Percentiles rank a stretch among this genome's conserved stretches.
These are phyloP conservation scores for Alloplasta piceator DNA, from an alignment of 2,888 invertebrate genomes.

Conservation along the genomic window DNA sequence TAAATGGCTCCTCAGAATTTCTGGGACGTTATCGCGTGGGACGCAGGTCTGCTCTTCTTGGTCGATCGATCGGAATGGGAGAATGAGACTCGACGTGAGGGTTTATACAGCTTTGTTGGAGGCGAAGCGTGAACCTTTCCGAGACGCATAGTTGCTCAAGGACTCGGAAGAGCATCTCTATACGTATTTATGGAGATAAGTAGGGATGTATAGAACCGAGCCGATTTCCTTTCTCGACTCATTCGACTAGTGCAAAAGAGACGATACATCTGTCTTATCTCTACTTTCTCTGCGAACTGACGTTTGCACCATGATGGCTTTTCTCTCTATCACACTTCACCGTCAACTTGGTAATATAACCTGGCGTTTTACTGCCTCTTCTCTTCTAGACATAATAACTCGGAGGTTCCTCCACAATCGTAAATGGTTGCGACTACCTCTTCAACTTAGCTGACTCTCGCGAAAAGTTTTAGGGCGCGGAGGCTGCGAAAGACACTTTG, in stretches of 20 bases:
- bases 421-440: background rate
- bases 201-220: constrained; percentile 7
- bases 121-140: constrained; percentile 40
- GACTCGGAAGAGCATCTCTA: constrained; percentile 19
- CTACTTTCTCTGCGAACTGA: constrained; percentile 36
- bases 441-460: background rate
- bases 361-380: constrained; percentile 49
- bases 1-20: constrained; percentile 2
- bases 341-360: constrained; percentile 37
- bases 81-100: constrained; percentile 44
- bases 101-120: constrained; percentile 46
- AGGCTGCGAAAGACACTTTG: constrained; percentile 3
- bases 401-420: background rate
- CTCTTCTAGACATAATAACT: constrained; percentile 49
- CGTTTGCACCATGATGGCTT: constrained; percentile 36
- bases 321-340: background rate
- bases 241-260: constrained; percentile 17
- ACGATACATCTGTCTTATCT: constrained; percentile 30
- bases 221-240: constrained; percentile 29
- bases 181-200: background rate
- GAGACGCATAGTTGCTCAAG: constrained; percentile 29
- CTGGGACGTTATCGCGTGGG: constrained; percentile 49
- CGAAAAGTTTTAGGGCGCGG: background rate
- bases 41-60: constrained; percentile 23
- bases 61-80: constrained; percentile 57